phyloP scores from a whole-genome alignment of 2,888 invertebrate species.

The Thysanoteuthis rhombus region DNA sequence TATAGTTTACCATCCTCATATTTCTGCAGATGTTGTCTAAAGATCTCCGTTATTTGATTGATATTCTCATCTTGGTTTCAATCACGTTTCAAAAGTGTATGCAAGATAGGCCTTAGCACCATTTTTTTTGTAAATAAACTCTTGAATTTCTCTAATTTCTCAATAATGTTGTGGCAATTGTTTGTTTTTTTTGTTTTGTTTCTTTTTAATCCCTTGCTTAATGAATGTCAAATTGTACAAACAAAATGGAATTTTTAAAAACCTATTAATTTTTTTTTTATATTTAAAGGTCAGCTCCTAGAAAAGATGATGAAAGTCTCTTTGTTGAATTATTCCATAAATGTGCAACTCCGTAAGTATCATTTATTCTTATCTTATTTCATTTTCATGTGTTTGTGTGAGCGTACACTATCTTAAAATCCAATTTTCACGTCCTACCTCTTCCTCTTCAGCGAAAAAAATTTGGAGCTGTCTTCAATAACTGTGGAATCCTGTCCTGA shows the following conservation, averaged over 20 bases:
- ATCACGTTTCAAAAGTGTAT: too few species aligned
- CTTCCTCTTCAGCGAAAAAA: background rate
- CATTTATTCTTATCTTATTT: background rate
- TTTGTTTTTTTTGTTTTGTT: background rate
- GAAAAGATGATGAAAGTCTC: background rate
- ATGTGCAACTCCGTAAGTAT: background rate
- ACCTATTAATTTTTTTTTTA: background rate
- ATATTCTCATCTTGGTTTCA: too few species aligned
- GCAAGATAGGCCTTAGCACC: too few species aligned
- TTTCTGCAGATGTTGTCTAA: background rate
- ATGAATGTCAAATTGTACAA: too few species aligned
- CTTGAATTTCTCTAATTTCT: background rate
- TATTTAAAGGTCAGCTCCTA: background rate
- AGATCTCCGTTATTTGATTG: too few species aligned
- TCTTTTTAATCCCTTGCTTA: background rate
- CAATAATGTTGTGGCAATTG: too few species aligned
- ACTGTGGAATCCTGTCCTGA: background rate
- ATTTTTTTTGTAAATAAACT: background rate
- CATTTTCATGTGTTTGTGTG: background rate
- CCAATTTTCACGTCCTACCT: too few species aligned
- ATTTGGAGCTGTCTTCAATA: background rate
- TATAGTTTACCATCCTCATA: background rate
- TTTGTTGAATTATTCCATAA: background rate
- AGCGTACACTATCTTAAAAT: background rate
- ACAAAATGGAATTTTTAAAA: too few species aligned